Conservation (phyloP, 2,113 vertebrate species). For the Gnathonemus echidnorhynchus region DNA sequence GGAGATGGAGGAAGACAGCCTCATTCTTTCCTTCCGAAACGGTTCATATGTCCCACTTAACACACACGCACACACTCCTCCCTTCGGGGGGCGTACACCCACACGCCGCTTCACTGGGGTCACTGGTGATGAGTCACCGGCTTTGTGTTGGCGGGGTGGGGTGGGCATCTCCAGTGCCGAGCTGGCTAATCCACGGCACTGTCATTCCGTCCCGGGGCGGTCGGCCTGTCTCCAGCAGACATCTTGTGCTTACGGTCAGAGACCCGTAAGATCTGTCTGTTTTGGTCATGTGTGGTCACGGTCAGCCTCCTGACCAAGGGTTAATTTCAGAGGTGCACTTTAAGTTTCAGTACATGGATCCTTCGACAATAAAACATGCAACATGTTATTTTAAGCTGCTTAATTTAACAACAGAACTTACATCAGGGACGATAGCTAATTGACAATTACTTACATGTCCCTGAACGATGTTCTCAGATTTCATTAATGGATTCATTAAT, state of each 20-base stretch:
- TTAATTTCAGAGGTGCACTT: background rate
- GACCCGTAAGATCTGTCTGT: background rate
- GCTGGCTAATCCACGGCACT: background rate
- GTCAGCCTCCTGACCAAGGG: background rate
- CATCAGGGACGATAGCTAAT: background rate
- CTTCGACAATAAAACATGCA: background rate
- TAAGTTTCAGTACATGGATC: background rate
- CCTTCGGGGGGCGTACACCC: background rate
- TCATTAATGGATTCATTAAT: background rate
- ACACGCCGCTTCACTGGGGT: background rate
- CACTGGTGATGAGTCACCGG: background rate
- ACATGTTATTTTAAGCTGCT: background rate
- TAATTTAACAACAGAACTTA: background rate
- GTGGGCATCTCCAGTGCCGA: background rate
- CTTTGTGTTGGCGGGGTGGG: slow-evolving; percentile 4
- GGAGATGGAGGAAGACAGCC: background rate
- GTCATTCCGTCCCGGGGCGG: background rate
- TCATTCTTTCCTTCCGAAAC: background rate
- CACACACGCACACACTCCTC: slow-evolving; percentile 1
- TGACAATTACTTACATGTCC: background rate
- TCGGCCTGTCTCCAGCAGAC: background rate
- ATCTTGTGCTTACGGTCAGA: background rate
- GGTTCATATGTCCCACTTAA: background rate
- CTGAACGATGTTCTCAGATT: background rate
- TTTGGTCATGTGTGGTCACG: background rate